Evolutionary conservation across 2,888 invertebrate species (phyloP), one percentile per base, ranked within the genome.

Genomic region (Penaeus monodon): DNA sequence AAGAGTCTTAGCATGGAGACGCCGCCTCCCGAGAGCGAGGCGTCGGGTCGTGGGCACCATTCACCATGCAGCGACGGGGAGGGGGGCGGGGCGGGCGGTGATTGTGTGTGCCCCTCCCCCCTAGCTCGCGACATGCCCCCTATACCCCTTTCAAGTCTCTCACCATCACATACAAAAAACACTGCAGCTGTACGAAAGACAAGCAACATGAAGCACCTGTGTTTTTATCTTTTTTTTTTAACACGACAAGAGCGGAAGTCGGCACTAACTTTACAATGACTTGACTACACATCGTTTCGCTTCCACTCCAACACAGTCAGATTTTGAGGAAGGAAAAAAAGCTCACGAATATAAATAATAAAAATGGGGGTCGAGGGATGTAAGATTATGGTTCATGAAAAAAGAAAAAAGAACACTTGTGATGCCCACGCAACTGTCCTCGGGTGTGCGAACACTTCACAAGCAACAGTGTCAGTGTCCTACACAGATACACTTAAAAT

Each of bases 191-290:
- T 63, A 78, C 84, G 66, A 78, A 78, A 84, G 84, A 78, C 78
- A 84, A 84, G 84, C 84, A 78, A 84, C 84, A 84, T 57, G 84
- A 84, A 84, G 84, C 84, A 84, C 84, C 84, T 78, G 78, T 57
- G 57, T 57, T 57, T 57, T 57, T 57, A 57, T 57, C 12, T 57
- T 57, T 57, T 57, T 57, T 57, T 57, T 57, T 57, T 57, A 57
- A 57, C 57, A 57, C 78, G 38, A 74, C 82, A n/a, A 74, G 73
- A 82, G 82, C 74, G 82, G 82, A 82, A 74, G 57, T 77, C 57
- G 49, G 57, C 57, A 77, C 77, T 77, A 77, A 77, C 77, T 77
- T 38, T 77, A 77, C 77, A 77, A 63, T 63, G 74, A 82, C 82
- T 57, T 82, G 82, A 82, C 82, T 82, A 82, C 74, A 77, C 77